phyloP scores from a whole-genome alignment of 2,888 invertebrate species.

The Drepana falcataria region DNA sequence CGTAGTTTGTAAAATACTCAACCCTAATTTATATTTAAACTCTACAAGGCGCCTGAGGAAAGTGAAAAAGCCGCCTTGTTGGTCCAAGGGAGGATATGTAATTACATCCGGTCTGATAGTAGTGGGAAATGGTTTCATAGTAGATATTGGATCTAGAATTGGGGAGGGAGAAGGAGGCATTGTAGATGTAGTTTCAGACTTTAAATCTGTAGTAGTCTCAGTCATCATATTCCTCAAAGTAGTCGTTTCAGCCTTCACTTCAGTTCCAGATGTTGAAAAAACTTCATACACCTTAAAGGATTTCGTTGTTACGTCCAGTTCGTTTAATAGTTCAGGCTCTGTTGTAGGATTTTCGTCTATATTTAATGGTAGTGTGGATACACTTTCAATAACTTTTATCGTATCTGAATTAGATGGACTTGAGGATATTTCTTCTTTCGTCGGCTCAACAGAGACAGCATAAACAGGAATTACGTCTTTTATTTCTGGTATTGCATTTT shows the following conservation, averaged over 20 bases:
- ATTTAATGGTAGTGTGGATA: constrained; percentile 59
- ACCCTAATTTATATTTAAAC: constrained; percentile 82
- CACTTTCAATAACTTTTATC: constrained; percentile 54
- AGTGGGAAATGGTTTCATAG: constrained; percentile 33
- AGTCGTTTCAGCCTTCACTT: constrained; percentile 36
- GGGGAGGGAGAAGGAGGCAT: constrained; percentile 45
- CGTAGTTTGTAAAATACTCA: constrained; percentile 83
- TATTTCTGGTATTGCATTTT: constrained; percentile 23
- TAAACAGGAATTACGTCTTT: constrained; percentile 48
- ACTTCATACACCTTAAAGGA: constrained; percentile 62
- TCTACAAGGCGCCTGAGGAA: constrained; percentile 82
- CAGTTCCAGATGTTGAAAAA: constrained; percentile 42
- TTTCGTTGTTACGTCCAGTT: constrained; percentile 55
- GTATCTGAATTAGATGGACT: constrained; percentile 31
- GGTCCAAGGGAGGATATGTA: constrained; percentile 59
- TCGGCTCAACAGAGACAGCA: constrained; percentile 37
- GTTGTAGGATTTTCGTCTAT: constrained; percentile 34
- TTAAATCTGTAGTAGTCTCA: constrained; percentile 58
- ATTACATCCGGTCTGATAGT: constrained; percentile 47
- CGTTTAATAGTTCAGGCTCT: constrained; percentile 40
- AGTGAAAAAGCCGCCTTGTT: constrained; percentile 72
- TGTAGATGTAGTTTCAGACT: constrained; percentile 57
- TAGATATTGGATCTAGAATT: constrained; percentile 31
- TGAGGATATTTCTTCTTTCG: constrained; percentile 21
- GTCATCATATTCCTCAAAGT: constrained; percentile 45